Base-by-base conservation (phyloP, 2,888 invertebrate species). In the Drosophila meridionalis region DNA sequence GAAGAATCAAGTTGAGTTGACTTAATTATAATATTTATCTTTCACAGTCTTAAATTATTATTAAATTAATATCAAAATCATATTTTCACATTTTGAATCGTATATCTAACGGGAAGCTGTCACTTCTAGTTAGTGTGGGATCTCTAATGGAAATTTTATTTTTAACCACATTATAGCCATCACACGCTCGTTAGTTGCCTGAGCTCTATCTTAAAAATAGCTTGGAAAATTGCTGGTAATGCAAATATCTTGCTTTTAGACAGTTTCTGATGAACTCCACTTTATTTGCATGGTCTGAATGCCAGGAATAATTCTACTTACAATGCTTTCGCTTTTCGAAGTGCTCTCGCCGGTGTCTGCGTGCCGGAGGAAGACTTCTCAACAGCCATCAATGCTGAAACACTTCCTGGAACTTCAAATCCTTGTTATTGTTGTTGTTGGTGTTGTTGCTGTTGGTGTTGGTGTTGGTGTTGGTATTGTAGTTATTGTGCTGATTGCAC, bases 401-500 rank as follows among this genome's bases (percentile, higher is more conserved):
- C 75, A 69, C 68, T 77, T 77, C 73, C 80, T 74, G 74, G 58
- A 65, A 70, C 69, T 66, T 61, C 70, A 76, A 78, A 63, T 69
- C 64, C 45, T 65, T 65, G 28, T 47, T 47, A 28, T 28, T 47
- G 26, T 47, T 20, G 34, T 53, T 55, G 30, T 55, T 34, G 48
- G 0, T 12, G 38, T 11, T 11, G 38, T 4, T 38, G 38, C 48
- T 60, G 42, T 12, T 62, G 45, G 50, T 70, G 30, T 60, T 66
- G 59, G 28, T 60, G 70, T 14, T 63, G 32, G 9, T 62, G 52
- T 59, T 69, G 68, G 34, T 32, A 62, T 53, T 71, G 78, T 69
- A 73, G 64, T 71, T 71, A 61, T 68, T 77, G 79, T 68, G 70
- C 74, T 80, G 88, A 87, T 84, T 76, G 84, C 88, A 85, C 88